Conservation (phyloP, 2,113 vertebrate genomes). For the Vireo altiloquus region DNA sequence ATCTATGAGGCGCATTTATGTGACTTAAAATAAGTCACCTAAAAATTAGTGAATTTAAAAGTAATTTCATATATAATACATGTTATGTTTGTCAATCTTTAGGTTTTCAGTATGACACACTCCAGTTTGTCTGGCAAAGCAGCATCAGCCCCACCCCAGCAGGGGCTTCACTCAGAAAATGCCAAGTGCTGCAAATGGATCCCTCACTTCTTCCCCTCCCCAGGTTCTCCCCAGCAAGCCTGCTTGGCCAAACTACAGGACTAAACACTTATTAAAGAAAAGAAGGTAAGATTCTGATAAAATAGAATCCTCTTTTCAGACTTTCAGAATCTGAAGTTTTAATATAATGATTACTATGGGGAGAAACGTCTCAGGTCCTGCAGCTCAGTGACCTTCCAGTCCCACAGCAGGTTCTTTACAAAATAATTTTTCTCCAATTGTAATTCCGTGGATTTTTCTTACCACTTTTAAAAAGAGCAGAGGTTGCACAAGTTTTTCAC, state of each 20-base stretch:
- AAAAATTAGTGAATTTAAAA: neutral
- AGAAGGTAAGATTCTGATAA: neutral
- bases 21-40: neutral
- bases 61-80: neutral
- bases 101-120: neutral
- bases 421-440: neutral
- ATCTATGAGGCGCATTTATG: neutral
- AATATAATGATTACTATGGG: neutral
- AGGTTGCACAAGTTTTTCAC: neutral
- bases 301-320: neutral
- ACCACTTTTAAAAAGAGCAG: neutral
- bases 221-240: neutral
- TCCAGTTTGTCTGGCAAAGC: neutral
- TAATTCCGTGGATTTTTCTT: neutral
- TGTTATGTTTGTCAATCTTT: too few species aligned
- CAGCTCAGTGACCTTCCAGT: neutral
- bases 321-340: neutral
- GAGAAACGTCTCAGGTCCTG: neutral
- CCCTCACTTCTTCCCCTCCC: neutral
- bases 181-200: neutral
- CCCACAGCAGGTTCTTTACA: neutral
- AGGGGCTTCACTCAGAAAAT: neutral
- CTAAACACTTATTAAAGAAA: neutral
- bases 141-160: neutral
- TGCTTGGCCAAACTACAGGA: neutral